Base-by-base conservation (phyloP, 2,888 invertebrate genomes). In the Hirudinaria manillensis region DNA sequence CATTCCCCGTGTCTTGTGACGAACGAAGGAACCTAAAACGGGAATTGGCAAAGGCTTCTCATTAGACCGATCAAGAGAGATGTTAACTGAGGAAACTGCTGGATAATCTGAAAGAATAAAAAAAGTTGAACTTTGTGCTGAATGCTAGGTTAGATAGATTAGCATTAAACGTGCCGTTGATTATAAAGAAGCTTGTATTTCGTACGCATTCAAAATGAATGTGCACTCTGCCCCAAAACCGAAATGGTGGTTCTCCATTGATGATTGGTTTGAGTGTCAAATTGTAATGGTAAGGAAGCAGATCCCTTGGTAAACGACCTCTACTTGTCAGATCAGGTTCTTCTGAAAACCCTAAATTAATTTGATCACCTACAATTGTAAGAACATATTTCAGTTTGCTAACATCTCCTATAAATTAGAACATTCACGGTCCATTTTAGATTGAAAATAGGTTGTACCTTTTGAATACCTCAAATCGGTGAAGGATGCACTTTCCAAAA, bases 271-370 rank as follows among this genome's bases (percentile, higher is more conserved):
- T 27, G 7, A 77, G 61, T 27, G 56, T 75, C n/a, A 77, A 21
- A 29, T 77, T 75, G 77, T 77, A 77, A 51, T 77, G 77, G 72
- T 66, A 66, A 6, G 77, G 75, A 7, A 51, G 29, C 10, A 77
- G 72, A 32, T 36, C 34, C 10, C 36, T 36, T 21, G 77, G 77
- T 7, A 77, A 24, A 3, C 77, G 70, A n/a, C 68, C 76, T n/a
- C 61, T 27, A 1, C 3, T 10, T 19, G 3, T 34, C 21, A 2
- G 13, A 38, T 72, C 88, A 10, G 16, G 13, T 45, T 45, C 10
- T 16, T 45, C 45, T 45, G 16, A 45, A 45, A 16, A 16, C 13
- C 16, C 45, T 45, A 45, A 45, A 45, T 16, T 16, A 16, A 45
- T 45, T 45, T 16, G 45, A 45, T 45, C 13, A 16, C 16, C 16